Evolutionary conservation across 2,888 invertebrate species (phyloP), one percentile per base, ranked within the genome.

Genomic region (Drosophila multiciliata): DNA sequence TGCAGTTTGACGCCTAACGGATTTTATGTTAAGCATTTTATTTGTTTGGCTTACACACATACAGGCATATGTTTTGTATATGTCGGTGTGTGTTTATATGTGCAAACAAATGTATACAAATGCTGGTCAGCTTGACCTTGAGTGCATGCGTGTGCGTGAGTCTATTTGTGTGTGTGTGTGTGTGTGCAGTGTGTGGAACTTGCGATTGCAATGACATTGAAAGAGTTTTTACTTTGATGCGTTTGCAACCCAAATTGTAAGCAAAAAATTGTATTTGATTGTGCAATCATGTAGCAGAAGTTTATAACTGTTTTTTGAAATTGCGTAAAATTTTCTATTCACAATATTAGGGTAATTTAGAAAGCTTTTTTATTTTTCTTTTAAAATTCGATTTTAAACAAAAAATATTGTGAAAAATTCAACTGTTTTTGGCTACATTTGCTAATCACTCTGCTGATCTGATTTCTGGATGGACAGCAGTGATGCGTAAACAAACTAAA

Each of bases 51-150:
- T 58, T 36, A 54, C 33, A 50, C 33, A 61, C 40, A 48, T 29
- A 29, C 9, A 63, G 33, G 55, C 59, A 52, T 29, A 29, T 40
- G 36, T 11, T 57, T 48, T 32, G 42, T 33, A 40, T 52, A 52
- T 65, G n/a, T 59, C 7, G 32, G 20, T 53, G 33, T 58, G 53
- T 50, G 38, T 60, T 33, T 54, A 50, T 45, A 73, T 62, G 48
- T 65, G 23, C 60, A 26, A 36, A 32, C 48, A 80, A 65, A 60
- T 66, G 54, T 70, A 82, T 66, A 66, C 76, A 82, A 65, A 65
- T 66, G 65, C 76, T 84, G 90, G 90, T 72, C 85, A 87, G 82
- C 71, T 70, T 84, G 87, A 80, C 91, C 90, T 90, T 90, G 80
- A 90, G 54, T 59, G 32, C 15, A 1, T 5, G 17, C 20, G 32